Conservation (phyloP, 2,888 invertebrate species). For the Mythimna lalbum region DNA sequence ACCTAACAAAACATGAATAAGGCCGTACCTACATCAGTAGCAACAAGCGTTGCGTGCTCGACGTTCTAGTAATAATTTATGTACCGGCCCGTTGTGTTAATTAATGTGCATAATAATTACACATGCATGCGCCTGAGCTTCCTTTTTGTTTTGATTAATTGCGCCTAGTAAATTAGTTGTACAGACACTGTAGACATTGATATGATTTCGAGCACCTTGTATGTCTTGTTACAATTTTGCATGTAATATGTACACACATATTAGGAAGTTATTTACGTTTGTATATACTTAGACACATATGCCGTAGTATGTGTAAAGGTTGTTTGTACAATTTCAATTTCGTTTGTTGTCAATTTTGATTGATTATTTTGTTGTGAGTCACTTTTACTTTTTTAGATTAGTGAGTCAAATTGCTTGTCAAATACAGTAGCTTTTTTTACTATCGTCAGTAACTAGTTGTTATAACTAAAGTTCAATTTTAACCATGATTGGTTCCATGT, state of each 20-base stretch:
- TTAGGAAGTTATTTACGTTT: slow-evolving; percentile 40
- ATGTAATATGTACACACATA: slow-evolving; percentile 34
- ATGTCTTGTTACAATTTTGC: slow-evolving; percentile 51
- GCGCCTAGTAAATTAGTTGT: slow-evolving; percentile 83
- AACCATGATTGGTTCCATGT: slow-evolving; percentile 19
- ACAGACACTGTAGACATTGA: slow-evolving; percentile 71
- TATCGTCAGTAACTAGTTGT: slow-evolving; percentile 1
- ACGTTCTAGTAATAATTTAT: slow-evolving; percentile 81
- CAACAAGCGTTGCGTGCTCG: slow-evolving; percentile 76
- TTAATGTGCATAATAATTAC: slow-evolving; percentile 90
- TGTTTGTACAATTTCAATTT: slow-evolving; percentile 51
- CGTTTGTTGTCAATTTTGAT: slow-evolving; percentile 50
- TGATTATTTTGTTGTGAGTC: slow-evolving; percentile 41
- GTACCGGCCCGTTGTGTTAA: slow-evolving; percentile 79
- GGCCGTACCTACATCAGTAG: slow-evolving; percentile 60
- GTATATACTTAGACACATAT: slow-evolving; percentile 4
- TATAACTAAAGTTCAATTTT: slow-evolving; percentile 20
- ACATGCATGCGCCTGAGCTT: slow-evolving; percentile 87
- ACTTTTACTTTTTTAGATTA: slow-evolving; percentile 52
- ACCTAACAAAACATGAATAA: slow-evolving; percentile 51
- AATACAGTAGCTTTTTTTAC: slow-evolving; percentile 25
- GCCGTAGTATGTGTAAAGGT: slow-evolving; percentile 25
- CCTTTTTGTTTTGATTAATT: slow-evolving; percentile 90
- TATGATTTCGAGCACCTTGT: slow-evolving; percentile 54
- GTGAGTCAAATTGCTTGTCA: slow-evolving; percentile 32